These are phyloP conservation scores for Pterostichus madidus DNA, from an alignment of 2,888 invertebrate species.

Conservation along the genomic window DNA sequence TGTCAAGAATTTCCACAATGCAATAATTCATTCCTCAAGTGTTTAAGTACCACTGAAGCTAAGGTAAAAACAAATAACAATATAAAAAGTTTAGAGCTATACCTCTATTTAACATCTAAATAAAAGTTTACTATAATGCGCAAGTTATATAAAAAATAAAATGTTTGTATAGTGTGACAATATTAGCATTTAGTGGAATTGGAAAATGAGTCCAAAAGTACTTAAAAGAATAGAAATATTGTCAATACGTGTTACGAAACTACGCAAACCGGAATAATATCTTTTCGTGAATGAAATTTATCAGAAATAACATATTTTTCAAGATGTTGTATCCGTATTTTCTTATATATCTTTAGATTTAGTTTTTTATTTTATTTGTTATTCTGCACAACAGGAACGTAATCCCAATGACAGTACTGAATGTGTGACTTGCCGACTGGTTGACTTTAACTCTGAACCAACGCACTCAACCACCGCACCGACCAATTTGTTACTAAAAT, in stretches of 20 bases:
- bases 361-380: no score
- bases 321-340: not conserved
- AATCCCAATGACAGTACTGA: no score
- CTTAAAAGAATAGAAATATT: not conserved
- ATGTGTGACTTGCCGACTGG: no score
- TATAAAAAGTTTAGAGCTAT: not conserved
- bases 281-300: not conserved
- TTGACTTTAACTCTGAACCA: no score
- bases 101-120: no score
- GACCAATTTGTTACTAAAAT: no score
- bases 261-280: not conserved
- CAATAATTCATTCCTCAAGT: slow-evolving; percentile 6
- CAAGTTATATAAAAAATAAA: no score
- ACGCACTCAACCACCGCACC: no score
- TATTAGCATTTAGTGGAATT: not conserved
- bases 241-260: not conserved
- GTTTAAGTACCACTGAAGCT: not conserved
- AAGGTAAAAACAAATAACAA: no score
- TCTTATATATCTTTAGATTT: not conserved
- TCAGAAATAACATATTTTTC: not conserved
- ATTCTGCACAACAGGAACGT: no score
- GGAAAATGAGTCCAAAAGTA: not conserved
- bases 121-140: no score
- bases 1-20: not conserved
- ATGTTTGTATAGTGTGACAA: not conserved